Base-by-base conservation (phyloP, 2,888 invertebrate species). In the Thereva unica region DNA sequence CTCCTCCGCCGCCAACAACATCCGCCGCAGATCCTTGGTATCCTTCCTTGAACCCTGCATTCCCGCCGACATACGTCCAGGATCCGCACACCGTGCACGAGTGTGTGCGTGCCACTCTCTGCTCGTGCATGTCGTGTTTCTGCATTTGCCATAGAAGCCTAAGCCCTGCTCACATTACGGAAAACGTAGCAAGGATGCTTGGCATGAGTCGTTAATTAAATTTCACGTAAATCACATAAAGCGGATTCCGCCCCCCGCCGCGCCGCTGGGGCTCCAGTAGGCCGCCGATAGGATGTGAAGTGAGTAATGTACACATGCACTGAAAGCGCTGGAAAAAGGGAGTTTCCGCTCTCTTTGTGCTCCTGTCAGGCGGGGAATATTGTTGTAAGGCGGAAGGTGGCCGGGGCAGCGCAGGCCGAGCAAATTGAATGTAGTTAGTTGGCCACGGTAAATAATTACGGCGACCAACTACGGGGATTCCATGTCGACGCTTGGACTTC, bases 201-300 rank as follows among this genome's bases (percentile, higher is more conserved):
- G 23, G 8, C 52, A 45, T 35, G 5, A 47, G 41, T 57, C 59
- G 44, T 56, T 66, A 66, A 66, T 66, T 66, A 66, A 66, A 66
- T 66, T 66, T 53, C 41, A 66, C 66, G 47, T 59, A 59, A 66
- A 66, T 66, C 66, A 66, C 44, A 66, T 23, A 44, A 59, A 59
- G 52, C 53, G 52, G 59, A 66, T 66, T 66, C 59, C 49, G 52
- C 45, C 56, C 59, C 45, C 50, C 59, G 9, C 23, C 23, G 23
- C 23, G 23, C 23, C 23, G 23, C 1, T 23, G 23, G 23, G 23
- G 23, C 23, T 23, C 23, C 23, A 23, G 23, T 23, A 23, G 23
- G 23, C 23, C 23, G 23, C 23, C 23, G 23, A 2, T 2, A 41
- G 57, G 45, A 59, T 47, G 37, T 23, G 57, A 38, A 38, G 35